Evolutionary conservation across 2,113 vertebrate genomes (phyloP).

Genomic region (Hystrix cristata): DNA sequence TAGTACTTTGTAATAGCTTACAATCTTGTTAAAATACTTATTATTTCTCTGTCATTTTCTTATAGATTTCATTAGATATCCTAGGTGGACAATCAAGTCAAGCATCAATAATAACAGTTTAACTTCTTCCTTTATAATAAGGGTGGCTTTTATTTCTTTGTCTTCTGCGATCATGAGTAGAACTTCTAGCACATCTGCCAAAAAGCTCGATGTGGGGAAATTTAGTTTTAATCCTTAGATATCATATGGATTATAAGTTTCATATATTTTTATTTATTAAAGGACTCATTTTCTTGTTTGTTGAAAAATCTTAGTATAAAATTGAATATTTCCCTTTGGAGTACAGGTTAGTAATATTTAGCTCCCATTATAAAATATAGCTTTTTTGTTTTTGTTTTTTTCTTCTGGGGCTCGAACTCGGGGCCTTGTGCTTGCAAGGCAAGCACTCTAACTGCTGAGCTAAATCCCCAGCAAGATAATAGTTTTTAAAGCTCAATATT

Average conservation of each 20-base stretch:
- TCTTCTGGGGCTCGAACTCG: no score
- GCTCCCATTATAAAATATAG: neutral
- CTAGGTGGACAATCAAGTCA: neutral
- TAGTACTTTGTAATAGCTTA: neutral
- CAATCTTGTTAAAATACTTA: neutral
- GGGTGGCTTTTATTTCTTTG: neutral
- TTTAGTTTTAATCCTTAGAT: conserved; percentile 9
- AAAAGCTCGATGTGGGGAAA: neutral
- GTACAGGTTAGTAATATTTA: neutral
- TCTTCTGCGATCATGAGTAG: neutral
- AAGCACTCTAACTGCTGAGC: no score
- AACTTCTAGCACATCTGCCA: neutral
- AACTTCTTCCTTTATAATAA: neutral
- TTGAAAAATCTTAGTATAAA: neutral
- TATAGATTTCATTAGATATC: neutral
- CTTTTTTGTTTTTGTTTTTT: no score
- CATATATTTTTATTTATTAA: neutral
- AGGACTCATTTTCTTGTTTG: neutral
- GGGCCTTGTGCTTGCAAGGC: no score
- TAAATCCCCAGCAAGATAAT: neutral
- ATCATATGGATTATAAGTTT: neutral
- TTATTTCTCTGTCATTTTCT: neutral
- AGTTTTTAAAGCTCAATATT: neutral
- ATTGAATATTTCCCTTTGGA: neutral
- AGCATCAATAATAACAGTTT: neutral